Evolutionary conservation across 2,888 invertebrate genomes (phyloP), one percentile per base, ranked within the genome.

Genomic region (Cyaniris semiargus): DNA sequence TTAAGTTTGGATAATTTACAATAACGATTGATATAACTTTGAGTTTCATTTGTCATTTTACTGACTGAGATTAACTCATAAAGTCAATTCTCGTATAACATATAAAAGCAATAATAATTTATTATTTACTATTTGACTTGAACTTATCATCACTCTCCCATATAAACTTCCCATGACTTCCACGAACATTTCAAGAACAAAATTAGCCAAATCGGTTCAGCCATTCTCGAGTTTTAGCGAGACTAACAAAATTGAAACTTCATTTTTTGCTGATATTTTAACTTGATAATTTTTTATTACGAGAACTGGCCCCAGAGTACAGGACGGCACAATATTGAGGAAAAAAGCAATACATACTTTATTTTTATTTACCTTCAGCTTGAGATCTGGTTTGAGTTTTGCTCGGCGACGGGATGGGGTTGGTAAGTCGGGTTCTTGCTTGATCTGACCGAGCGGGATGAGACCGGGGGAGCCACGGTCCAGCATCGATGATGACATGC

Each of bases 331-430:
- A 53, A 53, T 18, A 72, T 44, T 23, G 15, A 72, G 13, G 13
- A 44, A 72, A n/a, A 21, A 72, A 72, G 72, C 72, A 72, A 72
- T 44, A 66, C 58, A 34, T 31, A 66, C 23, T 70, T 60, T 66
- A 38, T 8, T 38, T 15, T 31, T 53, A 70, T 31, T 38, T 86
- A 94, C 94, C 90, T 94, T 94, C 79, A 99, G 94, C 94, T 98
- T 98, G 76, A 98, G 94, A 89, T 98, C 98, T 10, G 97, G 97
- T 86, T 98, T 98, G 76, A 98, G 92, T 90, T 98, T 98, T 80
- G 97, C 96, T 83, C 97, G 97, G 83, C 97, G 96, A 78, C 97
- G 95, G 0, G 96, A 95, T 0, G 97, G 96, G 44, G 96, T 95
- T 48, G 87, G 89, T 0, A 94, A 86, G 60, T 82, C 95, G 6